Percentiles rank a stretch among this genome's conserved stretches.
These are phyloP conservation scores for Blastomussa wellsi DNA, from an alignment of 92 coral and sea anemone genomes.

Conservation along the genomic window DNA sequence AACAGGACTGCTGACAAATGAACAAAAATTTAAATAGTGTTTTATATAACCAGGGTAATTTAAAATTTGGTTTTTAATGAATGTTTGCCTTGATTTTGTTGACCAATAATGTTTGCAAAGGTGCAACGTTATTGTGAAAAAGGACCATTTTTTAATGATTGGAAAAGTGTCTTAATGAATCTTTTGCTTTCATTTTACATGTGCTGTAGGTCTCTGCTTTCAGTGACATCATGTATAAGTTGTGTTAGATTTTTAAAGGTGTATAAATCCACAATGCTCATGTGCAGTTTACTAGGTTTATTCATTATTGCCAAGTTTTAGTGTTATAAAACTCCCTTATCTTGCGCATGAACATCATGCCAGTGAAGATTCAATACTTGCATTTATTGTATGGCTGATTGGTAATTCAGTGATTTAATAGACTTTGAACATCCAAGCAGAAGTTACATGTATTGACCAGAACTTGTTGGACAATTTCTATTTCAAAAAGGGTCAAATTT, in stretches of 20 bases:
- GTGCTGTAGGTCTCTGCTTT: neutral
- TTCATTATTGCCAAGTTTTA: neutral
- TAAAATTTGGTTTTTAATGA: neutral
- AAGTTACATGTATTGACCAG: neutral
- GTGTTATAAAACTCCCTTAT: neutral
- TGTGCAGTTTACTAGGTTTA: neutral
- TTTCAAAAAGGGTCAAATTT: neutral
- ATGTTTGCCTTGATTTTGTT: neutral
- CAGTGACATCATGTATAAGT: neutral
- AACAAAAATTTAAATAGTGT: neutral
- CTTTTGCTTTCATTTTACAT: neutral
- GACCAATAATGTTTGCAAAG: neutral
- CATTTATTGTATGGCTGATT: neutral
- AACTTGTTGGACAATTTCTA: neutral
- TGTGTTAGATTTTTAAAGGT: neutral
- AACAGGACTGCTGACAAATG: neutral
- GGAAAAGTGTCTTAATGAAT: neutral
- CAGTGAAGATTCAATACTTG: neutral
- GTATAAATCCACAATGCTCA: neutral
- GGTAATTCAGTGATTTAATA: neutral
- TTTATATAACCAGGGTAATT: neutral
- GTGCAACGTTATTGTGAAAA: neutral
- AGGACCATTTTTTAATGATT: neutral
- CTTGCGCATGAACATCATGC: neutral
- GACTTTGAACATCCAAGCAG: neutral